Evolutionary conservation across 2,888 invertebrate genomes (phyloP).

Genomic region (Lasioglossum figueresi): DNA sequence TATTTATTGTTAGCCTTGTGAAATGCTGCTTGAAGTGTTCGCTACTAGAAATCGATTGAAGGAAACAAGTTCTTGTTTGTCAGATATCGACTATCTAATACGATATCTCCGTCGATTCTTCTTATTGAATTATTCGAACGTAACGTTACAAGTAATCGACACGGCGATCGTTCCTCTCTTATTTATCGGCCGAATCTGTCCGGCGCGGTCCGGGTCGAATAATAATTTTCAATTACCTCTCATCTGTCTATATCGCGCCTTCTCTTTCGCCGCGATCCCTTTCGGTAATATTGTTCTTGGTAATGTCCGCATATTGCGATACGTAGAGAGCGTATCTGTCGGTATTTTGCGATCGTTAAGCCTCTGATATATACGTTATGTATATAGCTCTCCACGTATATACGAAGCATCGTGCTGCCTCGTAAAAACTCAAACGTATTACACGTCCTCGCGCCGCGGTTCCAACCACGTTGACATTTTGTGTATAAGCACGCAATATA

Average conservation of each 20-base stretch:
- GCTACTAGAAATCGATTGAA: constrained; percentile 5
- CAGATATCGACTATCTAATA: neutral
- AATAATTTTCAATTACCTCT: constrained; percentile 33
- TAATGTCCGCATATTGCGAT: constrained; percentile 65
- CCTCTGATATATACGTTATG: constrained; percentile 76
- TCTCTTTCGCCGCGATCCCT: constrained; percentile 44
- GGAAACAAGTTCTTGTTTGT: constrained; percentile 7
- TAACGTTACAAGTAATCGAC: neutral
- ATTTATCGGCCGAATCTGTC: constrained; percentile 18
- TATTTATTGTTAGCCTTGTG: constrained; percentile 2
- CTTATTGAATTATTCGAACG: constrained; percentile 14
- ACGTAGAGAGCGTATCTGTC: constrained; percentile 72
- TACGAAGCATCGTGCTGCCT: constrained; percentile 70
- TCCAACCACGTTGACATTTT: constrained; percentile 79
- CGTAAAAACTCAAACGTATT: constrained; percentile 79
- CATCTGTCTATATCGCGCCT: constrained; percentile 27
- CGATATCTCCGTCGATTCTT: constrained; percentile 9
- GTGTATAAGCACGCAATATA: constrained; percentile 78
- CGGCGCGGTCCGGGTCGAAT: neutral
- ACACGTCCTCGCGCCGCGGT: constrained; percentile 69
- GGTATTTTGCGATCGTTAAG: constrained; percentile 80
- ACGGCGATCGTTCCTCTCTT: neutral
- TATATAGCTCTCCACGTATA: constrained; percentile 59
- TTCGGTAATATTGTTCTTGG: constrained; percentile 60
- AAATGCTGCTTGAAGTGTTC: neutral